Conservation (phyloP, 2,797 vertebrate genomes). For the Austrolebias charrua region DNA sequence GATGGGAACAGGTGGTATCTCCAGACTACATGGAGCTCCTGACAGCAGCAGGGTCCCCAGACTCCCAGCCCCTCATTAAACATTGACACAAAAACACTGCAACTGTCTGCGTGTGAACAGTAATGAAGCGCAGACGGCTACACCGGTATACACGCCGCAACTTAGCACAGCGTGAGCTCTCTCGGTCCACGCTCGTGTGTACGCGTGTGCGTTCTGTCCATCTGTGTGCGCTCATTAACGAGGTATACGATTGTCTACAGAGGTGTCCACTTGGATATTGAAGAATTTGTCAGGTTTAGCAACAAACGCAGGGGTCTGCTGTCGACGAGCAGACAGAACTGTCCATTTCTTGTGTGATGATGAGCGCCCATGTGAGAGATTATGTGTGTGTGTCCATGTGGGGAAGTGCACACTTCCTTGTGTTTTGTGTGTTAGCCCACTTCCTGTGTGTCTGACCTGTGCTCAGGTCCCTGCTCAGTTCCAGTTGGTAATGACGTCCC, state of each 20-base stretch:
- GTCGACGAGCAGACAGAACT: conserved; percentile 64
- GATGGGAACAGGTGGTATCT: conserved; percentile 78
- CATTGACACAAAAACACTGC: conserved; percentile 82
- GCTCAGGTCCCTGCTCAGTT: conserved; percentile 69
- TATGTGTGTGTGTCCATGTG: conserved; percentile 18
- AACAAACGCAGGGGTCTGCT: conserved; percentile 57
- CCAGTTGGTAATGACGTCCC: conserved; percentile 79
- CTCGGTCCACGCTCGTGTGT: conserved; percentile 19
- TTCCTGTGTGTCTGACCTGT: conserved; percentile 73
- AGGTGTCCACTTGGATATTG: conserved; percentile 71
- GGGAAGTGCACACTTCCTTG: not conserved
- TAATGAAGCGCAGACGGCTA: conserved; percentile 73
- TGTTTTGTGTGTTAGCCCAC: conserved; percentile 29
- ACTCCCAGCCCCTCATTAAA: conserved; percentile 81
- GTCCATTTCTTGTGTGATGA: conserved; percentile 72
- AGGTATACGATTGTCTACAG: conserved; percentile 70
- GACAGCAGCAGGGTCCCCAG: conserved; percentile 79
- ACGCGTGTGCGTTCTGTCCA: conserved; percentile 44
- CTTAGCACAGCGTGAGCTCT: conserved; percentile 67
- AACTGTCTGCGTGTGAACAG: conserved; percentile 78
- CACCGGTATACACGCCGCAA: conserved; percentile 63
- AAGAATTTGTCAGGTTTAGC: conserved; percentile 68
- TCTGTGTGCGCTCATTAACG: conserved; percentile 70
- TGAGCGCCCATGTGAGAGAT: conserved; percentile 49
- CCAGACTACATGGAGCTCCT: conserved; percentile 79